Conservation (phyloP, 2,113 vertebrate species). For the Mohoua ochrocephala region DNA sequence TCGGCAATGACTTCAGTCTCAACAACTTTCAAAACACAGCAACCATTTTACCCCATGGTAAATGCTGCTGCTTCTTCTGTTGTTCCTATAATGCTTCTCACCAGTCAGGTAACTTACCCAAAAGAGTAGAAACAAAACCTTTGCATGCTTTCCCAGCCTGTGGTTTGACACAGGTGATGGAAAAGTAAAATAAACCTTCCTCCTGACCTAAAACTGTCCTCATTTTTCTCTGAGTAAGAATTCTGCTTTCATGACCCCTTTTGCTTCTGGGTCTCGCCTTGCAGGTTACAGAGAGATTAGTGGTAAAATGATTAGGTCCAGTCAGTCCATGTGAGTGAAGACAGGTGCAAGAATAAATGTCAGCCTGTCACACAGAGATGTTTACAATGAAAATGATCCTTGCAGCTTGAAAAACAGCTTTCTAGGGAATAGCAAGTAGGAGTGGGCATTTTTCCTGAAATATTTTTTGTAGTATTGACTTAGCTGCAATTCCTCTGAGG, state of each 20-base stretch:
- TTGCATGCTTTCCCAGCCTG: neutral
- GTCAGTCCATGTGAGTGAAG: neutral
- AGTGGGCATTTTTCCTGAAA: neutral
- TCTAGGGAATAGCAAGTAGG: neutral
- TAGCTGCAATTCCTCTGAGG: neutral
- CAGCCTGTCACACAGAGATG: neutral
- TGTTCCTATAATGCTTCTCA: neutral
- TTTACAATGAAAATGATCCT: neutral
- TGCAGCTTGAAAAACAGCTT: neutral
- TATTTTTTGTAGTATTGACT: neutral
- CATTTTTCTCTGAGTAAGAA: neutral
- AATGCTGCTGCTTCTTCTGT: neutral
- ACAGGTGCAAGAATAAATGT: neutral
- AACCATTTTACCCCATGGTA: neutral
- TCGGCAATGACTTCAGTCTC: neutral
- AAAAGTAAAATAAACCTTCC: neutral
- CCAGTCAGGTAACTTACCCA: neutral
- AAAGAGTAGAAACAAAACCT: neutral
- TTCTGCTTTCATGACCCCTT: neutral
- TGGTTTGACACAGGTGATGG: neutral
- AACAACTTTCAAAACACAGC: neutral
- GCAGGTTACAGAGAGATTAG: neutral
- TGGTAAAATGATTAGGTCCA: constrained; percentile 6
- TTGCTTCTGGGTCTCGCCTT: neutral
- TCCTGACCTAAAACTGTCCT: neutral